Percentiles rank a stretch among this genome's conserved stretches.
Evolutionary conservation across 2,797 vertebrate genomes (phyloP).

Genomic region (Euthynnus affinis): DNA sequence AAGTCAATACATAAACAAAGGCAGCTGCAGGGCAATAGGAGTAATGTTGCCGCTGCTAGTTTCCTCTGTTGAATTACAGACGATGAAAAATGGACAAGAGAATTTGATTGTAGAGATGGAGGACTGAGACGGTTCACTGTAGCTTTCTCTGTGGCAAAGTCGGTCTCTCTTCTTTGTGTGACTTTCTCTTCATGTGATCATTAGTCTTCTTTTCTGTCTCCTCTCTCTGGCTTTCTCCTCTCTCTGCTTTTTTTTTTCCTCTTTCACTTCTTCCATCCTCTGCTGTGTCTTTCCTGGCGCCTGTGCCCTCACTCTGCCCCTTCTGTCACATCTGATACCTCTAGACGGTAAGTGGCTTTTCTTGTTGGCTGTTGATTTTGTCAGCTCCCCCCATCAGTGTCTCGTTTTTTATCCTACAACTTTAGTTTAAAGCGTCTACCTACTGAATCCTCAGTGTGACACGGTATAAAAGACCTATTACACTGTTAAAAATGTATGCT

Average conservation of each 20-base stretch:
- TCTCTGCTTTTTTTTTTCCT: conserved; percentile 40
- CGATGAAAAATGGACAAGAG: neutral
- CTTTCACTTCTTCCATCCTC: conserved; percentile 75
- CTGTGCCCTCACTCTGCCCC: conserved; percentile 79
- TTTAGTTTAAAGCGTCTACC: conserved; percentile 24
- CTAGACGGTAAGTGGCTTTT: conserved; percentile 89
- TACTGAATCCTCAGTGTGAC: conserved; percentile 24
- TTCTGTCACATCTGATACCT: conserved; percentile 78
- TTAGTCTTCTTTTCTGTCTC: conserved; percentile 67
- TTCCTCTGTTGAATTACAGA: conserved; percentile 15
- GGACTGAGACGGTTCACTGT: conserved; percentile 42
- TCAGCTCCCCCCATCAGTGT: conserved; percentile 37
- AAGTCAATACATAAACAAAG: neutral
- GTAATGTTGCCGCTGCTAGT: neutral
- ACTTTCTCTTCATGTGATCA: conserved; percentile 70
- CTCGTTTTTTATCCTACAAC: conserved; percentile 31
- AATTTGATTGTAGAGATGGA: conserved; percentile 9
- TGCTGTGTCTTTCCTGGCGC: conserved; percentile 84
- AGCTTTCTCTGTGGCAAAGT: conserved; percentile 60
- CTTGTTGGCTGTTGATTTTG: conserved; percentile 73
- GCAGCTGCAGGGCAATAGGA: neutral
- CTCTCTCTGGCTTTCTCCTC: conserved; percentile 58
- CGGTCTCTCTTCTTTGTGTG: conserved; percentile 34
- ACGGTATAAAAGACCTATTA: conserved; percentile 17
- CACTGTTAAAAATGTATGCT: conserved; percentile 4